Conservation (phyloP, 2,797 vertebrate genomes). For the Clarias platycephalus region DNA sequence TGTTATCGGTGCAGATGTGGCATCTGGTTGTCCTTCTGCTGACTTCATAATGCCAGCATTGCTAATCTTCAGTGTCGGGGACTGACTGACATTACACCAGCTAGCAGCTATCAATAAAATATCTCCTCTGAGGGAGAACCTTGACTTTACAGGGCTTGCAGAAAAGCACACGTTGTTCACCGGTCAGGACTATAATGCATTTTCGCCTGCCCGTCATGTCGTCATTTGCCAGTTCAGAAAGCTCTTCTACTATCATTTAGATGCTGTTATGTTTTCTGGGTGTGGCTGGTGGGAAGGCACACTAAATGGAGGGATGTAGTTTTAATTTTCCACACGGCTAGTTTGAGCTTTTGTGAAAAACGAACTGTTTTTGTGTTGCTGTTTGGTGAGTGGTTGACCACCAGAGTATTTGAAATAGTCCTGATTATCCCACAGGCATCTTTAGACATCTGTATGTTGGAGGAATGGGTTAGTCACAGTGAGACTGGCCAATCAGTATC, state of each 20-base stretch:
- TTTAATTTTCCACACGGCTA: not conserved
- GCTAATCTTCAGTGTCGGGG: not conserved
- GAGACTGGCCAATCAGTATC: not conserved
- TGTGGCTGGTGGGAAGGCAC: not conserved
- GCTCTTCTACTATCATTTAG: not conserved
- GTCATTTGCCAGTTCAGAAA: too few species aligned
- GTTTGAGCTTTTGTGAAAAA: not conserved
- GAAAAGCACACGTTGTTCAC: not conserved
- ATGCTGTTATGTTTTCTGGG: not conserved
- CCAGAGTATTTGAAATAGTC: not conserved
- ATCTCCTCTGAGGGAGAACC: not conserved
- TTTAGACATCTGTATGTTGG: not conserved
- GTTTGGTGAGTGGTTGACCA: not conserved
- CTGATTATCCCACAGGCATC: not conserved
- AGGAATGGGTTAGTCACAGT: not conserved
- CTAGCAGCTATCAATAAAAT: not conserved
- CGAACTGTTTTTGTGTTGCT: not conserved
- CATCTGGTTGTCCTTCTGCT: conserved; percentile 4
- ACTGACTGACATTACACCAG: not conserved
- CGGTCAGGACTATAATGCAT: not conserved
- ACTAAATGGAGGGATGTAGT: not conserved
- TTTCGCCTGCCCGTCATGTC: not conserved
- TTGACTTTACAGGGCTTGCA: not conserved
- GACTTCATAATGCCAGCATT: conserved; percentile 5
- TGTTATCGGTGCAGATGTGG: not conserved